A percentile compares a stretch with the other conserved stretches of the same genome.
phyloP scores from a whole-genome alignment of 2,888 invertebrate species.

The Amiota communis region DNA sequence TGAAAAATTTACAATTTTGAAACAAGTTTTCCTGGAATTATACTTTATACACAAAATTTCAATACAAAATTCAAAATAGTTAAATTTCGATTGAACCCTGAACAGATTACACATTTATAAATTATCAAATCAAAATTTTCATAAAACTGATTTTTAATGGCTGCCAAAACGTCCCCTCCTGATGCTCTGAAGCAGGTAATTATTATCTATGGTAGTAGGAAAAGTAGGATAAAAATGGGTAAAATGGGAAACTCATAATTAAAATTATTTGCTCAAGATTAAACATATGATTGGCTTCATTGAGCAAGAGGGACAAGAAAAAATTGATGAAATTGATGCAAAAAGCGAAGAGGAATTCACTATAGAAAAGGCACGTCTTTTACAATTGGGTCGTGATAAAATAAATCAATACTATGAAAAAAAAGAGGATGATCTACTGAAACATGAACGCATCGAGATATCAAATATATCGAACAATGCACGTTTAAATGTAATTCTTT shows the following conservation, averaged over 20 bases:
- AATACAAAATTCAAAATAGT: too few relatives aligned
- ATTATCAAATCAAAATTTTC: too few relatives aligned
- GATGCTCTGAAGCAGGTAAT: too few relatives aligned
- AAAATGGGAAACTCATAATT: not conserved
- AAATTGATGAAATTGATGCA: slow-evolving; percentile 99
- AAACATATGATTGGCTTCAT: slow-evolving; percentile 99
- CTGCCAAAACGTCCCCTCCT: too few relatives aligned
- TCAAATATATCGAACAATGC: slow-evolving; percentile 99
- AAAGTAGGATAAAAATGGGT: too few relatives aligned
- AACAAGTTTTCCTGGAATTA: too few relatives aligned
- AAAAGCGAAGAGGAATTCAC: slow-evolving; percentile 99
- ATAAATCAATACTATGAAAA: slow-evolving; percentile 99
- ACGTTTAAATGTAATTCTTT: slow-evolving; percentile 80
- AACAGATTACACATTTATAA: too few relatives aligned
- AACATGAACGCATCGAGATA: slow-evolving; percentile 99
- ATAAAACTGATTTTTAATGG: too few relatives aligned
- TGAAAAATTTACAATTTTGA: too few relatives aligned
- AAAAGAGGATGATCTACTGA: slow-evolving; percentile 99
- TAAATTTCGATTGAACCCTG: too few relatives aligned
- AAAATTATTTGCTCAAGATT: slow-evolving; percentile 78
- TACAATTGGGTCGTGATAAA: slow-evolving; percentile 98
- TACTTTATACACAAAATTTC: too few relatives aligned
- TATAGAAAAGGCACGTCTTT: slow-evolving; percentile 98
- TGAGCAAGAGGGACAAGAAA: slow-evolving; percentile 99
- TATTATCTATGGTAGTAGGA: too few relatives aligned